Evolutionary conservation across 2,888 invertebrate species (phyloP).

Genomic region (Dryobota labecula): DNA sequence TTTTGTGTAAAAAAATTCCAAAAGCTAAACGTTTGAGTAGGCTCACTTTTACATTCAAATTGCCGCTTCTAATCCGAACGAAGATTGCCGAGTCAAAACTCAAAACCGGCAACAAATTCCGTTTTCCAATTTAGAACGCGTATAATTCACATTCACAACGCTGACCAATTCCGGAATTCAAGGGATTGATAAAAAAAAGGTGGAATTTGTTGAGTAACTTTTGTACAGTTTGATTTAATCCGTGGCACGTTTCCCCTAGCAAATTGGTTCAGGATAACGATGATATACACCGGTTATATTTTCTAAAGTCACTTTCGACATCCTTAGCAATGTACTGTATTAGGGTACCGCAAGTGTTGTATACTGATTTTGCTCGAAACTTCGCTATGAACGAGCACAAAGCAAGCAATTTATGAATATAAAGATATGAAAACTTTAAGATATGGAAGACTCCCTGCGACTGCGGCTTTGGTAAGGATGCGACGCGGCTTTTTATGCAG

Average conservation of each 20-base stretch:
- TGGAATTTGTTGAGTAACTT: slow-evolving; percentile 66
- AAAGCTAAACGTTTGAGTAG: neutral
- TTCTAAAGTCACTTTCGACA: slow-evolving; percentile 65
- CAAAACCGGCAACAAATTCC: slow-evolving; percentile 49
- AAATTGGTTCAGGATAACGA: slow-evolving; percentile 75
- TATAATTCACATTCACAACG: slow-evolving; percentile 62
- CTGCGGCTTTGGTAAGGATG: neutral
- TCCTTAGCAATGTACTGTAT: slow-evolving; percentile 50
- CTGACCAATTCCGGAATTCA: slow-evolving; percentile 62
- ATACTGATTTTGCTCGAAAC: slow-evolving; percentile 27
- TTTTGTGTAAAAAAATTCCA: neutral
- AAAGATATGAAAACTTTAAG: slow-evolving; percentile 22
- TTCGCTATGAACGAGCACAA: slow-evolving; percentile 14
- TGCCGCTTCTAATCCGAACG: slow-evolving; percentile 23
- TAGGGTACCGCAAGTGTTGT: slow-evolving; percentile 40
- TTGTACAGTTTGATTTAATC: slow-evolving; percentile 70
- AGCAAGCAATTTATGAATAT: slow-evolving; percentile 32
- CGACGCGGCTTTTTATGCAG: neutral
- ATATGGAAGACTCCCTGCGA: neutral
- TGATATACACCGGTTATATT: slow-evolving; percentile 72
- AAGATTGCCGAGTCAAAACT: slow-evolving; percentile 48
- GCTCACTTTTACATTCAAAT: slow-evolving; percentile 30
- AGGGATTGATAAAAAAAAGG: slow-evolving; percentile 67
- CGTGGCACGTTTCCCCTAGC: slow-evolving; percentile 67
- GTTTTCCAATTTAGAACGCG: slow-evolving; percentile 62